Evolutionary conservation across 2,113 vertebrate species (phyloP), one percentile per base, ranked within the genome.

Genomic region (Dipodomys ordii): DNA sequence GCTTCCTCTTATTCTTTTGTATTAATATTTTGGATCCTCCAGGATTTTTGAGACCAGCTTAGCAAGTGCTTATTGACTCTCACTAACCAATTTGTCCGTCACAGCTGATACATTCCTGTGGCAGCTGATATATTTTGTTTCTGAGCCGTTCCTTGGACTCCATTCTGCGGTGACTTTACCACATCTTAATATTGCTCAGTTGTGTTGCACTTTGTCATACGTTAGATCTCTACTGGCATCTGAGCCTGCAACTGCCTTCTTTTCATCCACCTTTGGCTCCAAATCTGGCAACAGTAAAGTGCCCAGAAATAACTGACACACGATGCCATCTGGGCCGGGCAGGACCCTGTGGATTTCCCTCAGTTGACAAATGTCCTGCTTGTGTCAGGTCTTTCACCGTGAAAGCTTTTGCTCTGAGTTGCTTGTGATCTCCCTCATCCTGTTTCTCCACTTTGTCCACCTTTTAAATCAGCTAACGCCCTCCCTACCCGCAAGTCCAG

Each of bases 211-310:
- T 74, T 86, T 78, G 18, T 64, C 65, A 28, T 74, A n/a, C 11
- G 46, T 12, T 87, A 44, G 10, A 57, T 44, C 64, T 91, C 7
- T 86, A 44, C 65, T 78, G 1, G 9, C 16, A 28, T 16, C 5
- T 65, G 60, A 57, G 10, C 46, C 53, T 60, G 20, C 77, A 83
- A 28, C 20, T 6, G 53, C n/a, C 23, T 71, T 7, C 16, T 57
- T 94, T 87, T 77, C 86, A 64, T 28, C 23, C 23, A 76, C 9
- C 3, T 44, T 39, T 83, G 35, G 25, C 86, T 53, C 53, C 62
- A 32, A 93, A 62, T 49, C 32, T 87, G 87, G 49, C 46, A 72
- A 60, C 30, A 90, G 28, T 49, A 11, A 90, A 87, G n/a, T 44
- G 2, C 46, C 35, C 9, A 49, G 25, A n/a, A 68, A 62, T 62